Percentiles rank a stretch among this genome's conserved stretches.
Evolutionary conservation across 2,797 vertebrate genomes (phyloP).

Genomic region (Sebastes matsubarae): DNA sequence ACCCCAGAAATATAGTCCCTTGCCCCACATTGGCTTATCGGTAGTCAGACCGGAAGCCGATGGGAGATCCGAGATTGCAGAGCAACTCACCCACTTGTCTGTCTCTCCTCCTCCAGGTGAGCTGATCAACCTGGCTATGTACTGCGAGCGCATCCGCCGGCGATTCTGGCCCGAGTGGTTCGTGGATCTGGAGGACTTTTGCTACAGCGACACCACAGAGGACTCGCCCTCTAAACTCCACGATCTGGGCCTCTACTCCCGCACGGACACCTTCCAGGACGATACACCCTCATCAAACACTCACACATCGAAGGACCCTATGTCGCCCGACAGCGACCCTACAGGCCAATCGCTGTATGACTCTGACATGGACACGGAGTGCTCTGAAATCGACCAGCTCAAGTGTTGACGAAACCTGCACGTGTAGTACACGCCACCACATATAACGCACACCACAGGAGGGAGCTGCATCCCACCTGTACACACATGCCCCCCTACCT

Average conservation of each 20-base stretch:
- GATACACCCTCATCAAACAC: constrained; percentile 88
- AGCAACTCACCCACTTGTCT: neutral
- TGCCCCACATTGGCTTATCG: accelerated
- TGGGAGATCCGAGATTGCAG: neutral
- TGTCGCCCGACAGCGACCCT: constrained; percentile 92
- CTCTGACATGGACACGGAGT: constrained; percentile 97
- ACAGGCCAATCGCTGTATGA: constrained; percentile 95
- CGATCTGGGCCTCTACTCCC: constrained; percentile 94
- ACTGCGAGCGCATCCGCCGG: constrained; percentile 96
- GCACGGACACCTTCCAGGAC: constrained; percentile 92
- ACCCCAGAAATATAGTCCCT: neutral
- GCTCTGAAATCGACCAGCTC: constrained; percentile 90
- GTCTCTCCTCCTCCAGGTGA: constrained; percentile 85
- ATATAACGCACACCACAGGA: constrained; percentile 20
- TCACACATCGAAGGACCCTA: constrained; percentile 64
- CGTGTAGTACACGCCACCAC: constrained; percentile 3
- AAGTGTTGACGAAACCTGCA: constrained; percentile 81
- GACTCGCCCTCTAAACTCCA: constrained; percentile 86
- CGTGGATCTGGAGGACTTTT: constrained; percentile 90
- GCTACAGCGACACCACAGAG: constrained; percentile 88
- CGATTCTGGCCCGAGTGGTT: constrained; percentile 99
- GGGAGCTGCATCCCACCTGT: constrained; percentile 26
- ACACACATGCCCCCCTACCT: constrained; percentile 31
- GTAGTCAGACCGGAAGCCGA: no score
- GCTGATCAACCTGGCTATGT: constrained; percentile 99